Conservation (phyloP, 2,888 invertebrate genomes). For the Drosophila nr. perissopoda region DNA sequence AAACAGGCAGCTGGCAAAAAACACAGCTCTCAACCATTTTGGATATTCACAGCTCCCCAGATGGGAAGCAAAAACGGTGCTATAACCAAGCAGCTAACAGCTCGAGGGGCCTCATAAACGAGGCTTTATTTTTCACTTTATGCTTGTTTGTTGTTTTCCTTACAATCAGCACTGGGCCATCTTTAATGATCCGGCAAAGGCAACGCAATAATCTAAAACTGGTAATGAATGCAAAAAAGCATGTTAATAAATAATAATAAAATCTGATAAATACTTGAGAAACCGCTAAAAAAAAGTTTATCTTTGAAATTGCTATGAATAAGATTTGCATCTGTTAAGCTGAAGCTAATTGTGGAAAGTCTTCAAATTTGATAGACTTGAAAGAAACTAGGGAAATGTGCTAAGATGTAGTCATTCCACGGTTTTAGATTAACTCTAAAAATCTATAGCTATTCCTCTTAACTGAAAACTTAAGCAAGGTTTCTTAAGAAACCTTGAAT, state of each 20-base stretch:
- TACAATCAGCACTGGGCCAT: conserved; percentile 30
- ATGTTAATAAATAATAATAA: neutral
- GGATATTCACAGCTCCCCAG: conserved; percentile 29
- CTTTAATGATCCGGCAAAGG: conserved; percentile 22
- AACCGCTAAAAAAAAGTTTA: neutral
- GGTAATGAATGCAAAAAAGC: neutral
- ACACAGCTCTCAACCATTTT: conserved; percentile 27
- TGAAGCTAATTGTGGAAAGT: neutral
- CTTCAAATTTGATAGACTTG: neutral
- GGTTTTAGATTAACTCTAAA: neutral
- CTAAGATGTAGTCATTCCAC: neutral
- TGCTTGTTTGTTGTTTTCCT: neutral
- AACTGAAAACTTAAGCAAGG: neutral
- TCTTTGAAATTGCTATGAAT: neutral
- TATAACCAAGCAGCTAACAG: conserved; percentile 5
- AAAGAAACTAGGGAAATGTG: neutral
- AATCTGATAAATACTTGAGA: neutral
- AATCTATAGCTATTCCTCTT: neutral
- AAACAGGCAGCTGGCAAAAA: neutral
- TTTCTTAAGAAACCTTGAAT: too few relatives aligned
- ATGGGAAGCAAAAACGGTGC: conserved; percentile 6
- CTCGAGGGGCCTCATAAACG: conserved; percentile 41
- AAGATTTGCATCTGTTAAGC: neutral
- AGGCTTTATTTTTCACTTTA: conserved; percentile 37
- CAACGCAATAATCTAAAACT: neutral